Base-by-base conservation (phyloP, 2,113 vertebrate genomes). In the Oryzias celebensis region DNA sequence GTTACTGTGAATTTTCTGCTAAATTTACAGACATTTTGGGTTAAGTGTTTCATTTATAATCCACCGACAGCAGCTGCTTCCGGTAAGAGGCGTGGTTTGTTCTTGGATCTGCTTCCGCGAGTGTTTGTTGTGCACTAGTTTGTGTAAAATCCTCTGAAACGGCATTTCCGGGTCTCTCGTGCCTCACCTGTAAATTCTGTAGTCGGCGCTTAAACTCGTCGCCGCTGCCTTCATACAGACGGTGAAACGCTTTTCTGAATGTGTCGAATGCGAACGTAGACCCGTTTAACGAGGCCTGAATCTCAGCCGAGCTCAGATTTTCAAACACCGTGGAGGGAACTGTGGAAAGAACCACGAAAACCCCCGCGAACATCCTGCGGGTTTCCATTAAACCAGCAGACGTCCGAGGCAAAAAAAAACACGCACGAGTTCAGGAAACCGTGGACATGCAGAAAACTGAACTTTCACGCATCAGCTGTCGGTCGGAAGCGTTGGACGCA, bases 101-200 rank as follows among this genome's bases (percentile, higher is more conserved):
- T 10, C 7, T 8, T 1, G 8, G 31, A 36, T 3, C 2, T 12
- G 7, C 31, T 12, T 36, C 31, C 31, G 31, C 31, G 31, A 12
- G 8, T 12, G 31, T 36, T 10, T 12, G 31, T 12, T 10, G 31
- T 3, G 31, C 31, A 12, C 31, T 12, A 2, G 7, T 36, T 2
- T 36, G 31, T 36, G 2, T 12, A 36, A 10, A 36, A 2, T 10
- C 31, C 31, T 3, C 31, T 2, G 31, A 3, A 36, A 12, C 36
- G 8, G 36, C 36, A 36, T 36, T 28, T 28, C 26, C 26, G 26
- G 26, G 4, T 28, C n/a, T 47, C 14, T 17, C 46, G 3, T 23
- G 12, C 56, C 69, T 26, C 62, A 89, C 88, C 89, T 82, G 73
- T 43, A 87, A 72, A 44, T 28, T 36, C 4, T 52, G 14, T 3